A percentile compares a stretch with the other conserved stretches of the same genome.
These are phyloP conservation scores for Cancer borealis DNA, from an alignment of 2,888 invertebrate species.

Conservation along the genomic window DNA sequence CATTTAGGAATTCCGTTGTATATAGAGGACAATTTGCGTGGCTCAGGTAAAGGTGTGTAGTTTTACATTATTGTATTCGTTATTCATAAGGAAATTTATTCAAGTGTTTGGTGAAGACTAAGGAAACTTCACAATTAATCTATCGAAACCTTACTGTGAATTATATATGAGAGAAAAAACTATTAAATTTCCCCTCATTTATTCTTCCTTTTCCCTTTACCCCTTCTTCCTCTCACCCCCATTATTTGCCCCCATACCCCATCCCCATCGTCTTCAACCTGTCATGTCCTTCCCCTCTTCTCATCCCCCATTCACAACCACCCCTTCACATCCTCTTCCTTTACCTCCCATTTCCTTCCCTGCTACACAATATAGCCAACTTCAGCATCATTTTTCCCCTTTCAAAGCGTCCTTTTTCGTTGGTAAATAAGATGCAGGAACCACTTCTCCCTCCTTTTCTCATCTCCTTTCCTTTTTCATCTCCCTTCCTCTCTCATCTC, in stretches of 20 bases:
- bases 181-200: neutral
- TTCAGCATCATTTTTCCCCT: neutral
- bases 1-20: neutral
- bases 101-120: neutral
- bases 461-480: neutral
- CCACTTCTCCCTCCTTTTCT: neutral
- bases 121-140: constrained; percentile 3
- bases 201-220: neutral
- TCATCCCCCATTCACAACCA: neutral
- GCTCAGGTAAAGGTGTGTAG: neutral
- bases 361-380: neutral
- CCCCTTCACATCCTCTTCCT: neutral
- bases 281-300: neutral
- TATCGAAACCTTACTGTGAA: neutral
- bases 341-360: neutral
- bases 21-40: neutral
- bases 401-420: constrained; percentile 17
- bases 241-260: neutral
- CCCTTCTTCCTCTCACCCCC: neutral
- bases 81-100: neutral
- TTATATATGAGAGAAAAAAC: neutral
- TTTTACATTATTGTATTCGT: neutral
- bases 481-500: neutral
- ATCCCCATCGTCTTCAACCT: neutral
- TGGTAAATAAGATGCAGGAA: constrained; percentile 5